These are phyloP conservation scores for Heliconius aoede DNA, from an alignment of 2,888 invertebrate genomes.

Conservation along the genomic window DNA sequence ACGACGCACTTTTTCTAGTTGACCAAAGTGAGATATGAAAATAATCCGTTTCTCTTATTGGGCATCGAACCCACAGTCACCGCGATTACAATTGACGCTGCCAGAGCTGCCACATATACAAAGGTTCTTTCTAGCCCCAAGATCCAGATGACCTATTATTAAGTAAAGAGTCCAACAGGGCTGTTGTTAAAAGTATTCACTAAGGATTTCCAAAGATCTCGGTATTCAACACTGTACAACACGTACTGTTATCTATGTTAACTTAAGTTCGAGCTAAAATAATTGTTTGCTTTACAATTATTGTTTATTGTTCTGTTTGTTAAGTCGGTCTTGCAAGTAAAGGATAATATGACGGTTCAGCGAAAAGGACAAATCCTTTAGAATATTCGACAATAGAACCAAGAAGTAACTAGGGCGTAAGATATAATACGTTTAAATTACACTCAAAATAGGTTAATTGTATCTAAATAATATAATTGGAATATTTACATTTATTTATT, in stretches of 20 bases:
- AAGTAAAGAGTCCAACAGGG: not conserved
- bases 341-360: slow-evolving; percentile 3
- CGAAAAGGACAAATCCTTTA: slow-evolving; percentile 13
- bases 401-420: slow-evolving; percentile 2
- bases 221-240: not conserved
- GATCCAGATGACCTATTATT: not conserved
- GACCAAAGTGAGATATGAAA: too few species aligned
- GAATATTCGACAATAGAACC: not conserved
- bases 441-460: not conserved
- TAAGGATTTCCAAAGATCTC: slow-evolving; percentile 1
- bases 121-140: not conserved
- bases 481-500: not conserved
- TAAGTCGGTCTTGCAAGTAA: slow-evolving; percentile 7
- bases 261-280: not conserved
- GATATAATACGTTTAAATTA: not conserved
- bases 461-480: not conserved
- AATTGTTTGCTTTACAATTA: slow-evolving; percentile 18
- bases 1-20: not conserved
- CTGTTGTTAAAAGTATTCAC: not conserved
- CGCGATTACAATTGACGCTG: too few species aligned
- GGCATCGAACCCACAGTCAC: not conserved
- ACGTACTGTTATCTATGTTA: slow-evolving; percentile 4
- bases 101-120: too few species aligned
- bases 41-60: not conserved
- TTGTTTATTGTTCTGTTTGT: slow-evolving; percentile 20